Conservation (phyloP, 2,797 vertebrate genomes). For the Paramormyrops hopkinsi region DNA sequence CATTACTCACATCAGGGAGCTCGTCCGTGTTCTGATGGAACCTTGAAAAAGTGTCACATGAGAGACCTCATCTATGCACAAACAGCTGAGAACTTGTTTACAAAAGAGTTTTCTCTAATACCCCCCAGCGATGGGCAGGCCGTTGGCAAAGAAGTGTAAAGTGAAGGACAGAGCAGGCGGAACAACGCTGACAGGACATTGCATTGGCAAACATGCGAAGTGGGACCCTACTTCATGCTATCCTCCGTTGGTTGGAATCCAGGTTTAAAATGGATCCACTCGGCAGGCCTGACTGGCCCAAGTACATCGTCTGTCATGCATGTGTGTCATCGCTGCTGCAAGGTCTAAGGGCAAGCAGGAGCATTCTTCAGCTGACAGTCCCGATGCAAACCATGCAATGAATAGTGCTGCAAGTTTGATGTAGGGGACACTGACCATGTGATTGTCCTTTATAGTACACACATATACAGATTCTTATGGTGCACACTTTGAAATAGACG, state of each 20-base stretch:
- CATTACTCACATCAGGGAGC: constrained; percentile 24
- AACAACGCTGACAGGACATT: not conserved
- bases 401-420: constrained; percentile 30
- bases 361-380: constrained; percentile 55
- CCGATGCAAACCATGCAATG: constrained; percentile 57
- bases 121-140: not conserved
- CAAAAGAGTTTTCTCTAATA: not conserved
- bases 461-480: not conserved
- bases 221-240: not conserved
- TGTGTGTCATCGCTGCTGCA: constrained; percentile 58
- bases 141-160: not conserved
- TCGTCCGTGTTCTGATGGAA: constrained; percentile 21
- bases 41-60: constrained; percentile 24
- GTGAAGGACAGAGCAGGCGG: not conserved
- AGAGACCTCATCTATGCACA: constrained; percentile 22
- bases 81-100: constrained; percentile 30
- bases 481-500: not conserved
- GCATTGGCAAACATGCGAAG: constrained; percentile 18
- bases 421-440: not conserved
- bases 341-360: constrained; percentile 44
- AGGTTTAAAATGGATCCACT: constrained; percentile 53
- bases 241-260: constrained; percentile 45
- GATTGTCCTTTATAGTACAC: not conserved
- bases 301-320: constrained; percentile 57
- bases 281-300: constrained; percentile 54